Conservation (phyloP, 2,113 vertebrate genomes). For the Microcebus murinus region DNA sequence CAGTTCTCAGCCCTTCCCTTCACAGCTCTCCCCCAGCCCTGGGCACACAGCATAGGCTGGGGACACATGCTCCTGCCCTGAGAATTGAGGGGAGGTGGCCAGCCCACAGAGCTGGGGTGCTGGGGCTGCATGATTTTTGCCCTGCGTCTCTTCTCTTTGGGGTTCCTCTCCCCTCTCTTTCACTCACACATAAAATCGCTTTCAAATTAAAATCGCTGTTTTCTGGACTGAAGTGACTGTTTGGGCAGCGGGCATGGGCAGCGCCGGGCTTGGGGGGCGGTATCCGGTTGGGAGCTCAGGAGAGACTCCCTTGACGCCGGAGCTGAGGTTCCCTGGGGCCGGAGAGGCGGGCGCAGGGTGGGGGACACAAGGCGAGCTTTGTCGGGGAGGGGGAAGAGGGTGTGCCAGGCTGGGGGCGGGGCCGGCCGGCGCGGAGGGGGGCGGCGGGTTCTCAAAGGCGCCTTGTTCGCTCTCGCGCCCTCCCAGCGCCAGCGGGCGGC, state of each 20-base stretch:
- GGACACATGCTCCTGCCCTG: background rate
- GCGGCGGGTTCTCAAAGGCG: constrained; percentile 69
- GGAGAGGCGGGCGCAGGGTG: background rate
- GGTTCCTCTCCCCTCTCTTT: background rate
- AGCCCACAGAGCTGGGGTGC: constrained; percentile 11
- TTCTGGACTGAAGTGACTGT: constrained; percentile 61
- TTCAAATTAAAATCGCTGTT: constrained; percentile 74
- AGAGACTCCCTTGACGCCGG: background rate
- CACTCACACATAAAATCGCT: constrained; percentile 68
- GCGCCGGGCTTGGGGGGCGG: background rate
- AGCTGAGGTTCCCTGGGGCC: constrained; percentile 38
- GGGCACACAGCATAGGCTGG: background rate
- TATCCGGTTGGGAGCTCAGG: constrained; percentile 10
- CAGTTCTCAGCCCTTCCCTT: background rate
- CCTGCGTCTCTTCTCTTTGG: background rate
- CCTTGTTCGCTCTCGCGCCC: constrained; percentile 69
- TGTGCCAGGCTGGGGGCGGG: constrained; percentile 61
- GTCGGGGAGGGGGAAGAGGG: constrained; percentile 57
- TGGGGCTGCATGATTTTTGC: constrained; percentile 72
- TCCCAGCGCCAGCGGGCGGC: constrained; percentile 66
- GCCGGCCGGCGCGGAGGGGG: background rate
- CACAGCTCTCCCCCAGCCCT: background rate
- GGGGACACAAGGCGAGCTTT: constrained; percentile 73
- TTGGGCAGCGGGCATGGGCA: background rate
- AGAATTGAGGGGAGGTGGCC: background rate